Base-by-base conservation (phyloP, 2,888 invertebrate species). In the Blomia tropicalis region DNA sequence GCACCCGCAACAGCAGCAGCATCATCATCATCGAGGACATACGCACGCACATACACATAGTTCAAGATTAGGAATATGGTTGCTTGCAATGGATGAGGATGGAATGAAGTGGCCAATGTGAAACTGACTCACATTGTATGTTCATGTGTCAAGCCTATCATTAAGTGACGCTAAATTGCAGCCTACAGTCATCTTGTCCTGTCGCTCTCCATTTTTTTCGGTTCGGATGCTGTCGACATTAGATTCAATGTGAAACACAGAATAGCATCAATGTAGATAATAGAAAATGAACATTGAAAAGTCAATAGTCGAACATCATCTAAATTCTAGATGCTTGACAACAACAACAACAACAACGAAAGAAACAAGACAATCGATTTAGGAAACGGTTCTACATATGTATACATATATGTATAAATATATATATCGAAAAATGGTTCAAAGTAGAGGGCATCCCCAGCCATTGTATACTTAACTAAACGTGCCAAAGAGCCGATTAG, bases 71-170 rank as follows among this genome's bases (percentile, higher is more conserved):
- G 51, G 51, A 47, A 47, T 47, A 47, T 47, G 7, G 51, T 11
- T 47, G 51, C 7, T n/a, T 47, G 7, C 7, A 47, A n/a, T 47
- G n/a, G 51, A n/a, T 47, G 51, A 47, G 27, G 51, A 25, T 25
- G 51, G n/a, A n/a, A 47, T 11, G 51, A 36, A 47, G 51, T 47
- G 7, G 51, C 51, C 22, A 47, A 47, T 47, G 51, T 47, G 51
- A n/a, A 47, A 47, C 51, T 47, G 23, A n/a, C 36, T n/a, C n/a
- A n/a, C n/a, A n/a, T n/a, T n/a, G n/a, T n/a, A n/a, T n/a, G n/a
- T n/a, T n/a, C n/a, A n/a, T 47, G 51, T 47, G 51, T 47, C 51
- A 47, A 56, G 56, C 56, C 56, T 56, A 56, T 56, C 29, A 56
- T 56, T 56, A 56, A 56, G 56, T 56, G 56, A 19, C 56, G 29